These are phyloP conservation scores for Takifugu rubripes DNA, from an alignment of 2,797 vertebrate genomes.

Conservation along the genomic window DNA sequence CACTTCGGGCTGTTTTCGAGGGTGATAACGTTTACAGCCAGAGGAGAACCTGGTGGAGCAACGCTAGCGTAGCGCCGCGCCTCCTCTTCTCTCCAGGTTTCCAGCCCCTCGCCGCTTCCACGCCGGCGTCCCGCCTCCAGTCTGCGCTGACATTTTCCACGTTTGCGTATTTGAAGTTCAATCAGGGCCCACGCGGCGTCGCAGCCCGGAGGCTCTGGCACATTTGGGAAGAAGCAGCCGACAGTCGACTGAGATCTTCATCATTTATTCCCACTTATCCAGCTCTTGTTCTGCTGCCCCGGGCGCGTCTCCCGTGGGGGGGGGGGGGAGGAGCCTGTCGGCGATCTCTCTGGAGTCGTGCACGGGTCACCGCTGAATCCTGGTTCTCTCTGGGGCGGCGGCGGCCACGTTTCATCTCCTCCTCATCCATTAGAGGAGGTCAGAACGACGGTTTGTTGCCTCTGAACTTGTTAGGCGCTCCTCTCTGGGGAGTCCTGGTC, in stretches of 20 bases:
- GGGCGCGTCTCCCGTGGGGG: constrained; percentile 38
- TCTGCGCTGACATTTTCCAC: background rate
- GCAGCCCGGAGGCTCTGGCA: constrained; percentile 1
- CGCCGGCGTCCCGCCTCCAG: too few relatives aligned
- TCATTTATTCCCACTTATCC: constrained; percentile 50
- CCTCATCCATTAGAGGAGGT: constrained; percentile 45
- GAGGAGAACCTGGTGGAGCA: constrained; percentile 5
- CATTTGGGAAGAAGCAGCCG: constrained; percentile 30
- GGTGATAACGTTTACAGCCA: background rate
- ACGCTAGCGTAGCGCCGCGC: too few relatives aligned
- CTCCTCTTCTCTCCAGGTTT: too few relatives aligned
- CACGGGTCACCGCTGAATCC: constrained; percentile 65
- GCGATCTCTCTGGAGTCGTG: constrained; percentile 39
- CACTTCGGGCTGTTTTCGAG: too few relatives aligned
- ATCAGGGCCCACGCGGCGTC: too few relatives aligned
- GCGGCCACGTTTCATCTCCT: constrained; percentile 34
- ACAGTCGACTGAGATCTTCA: constrained; percentile 33
- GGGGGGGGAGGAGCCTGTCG: constrained; percentile 24
- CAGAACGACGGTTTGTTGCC: constrained; percentile 5
- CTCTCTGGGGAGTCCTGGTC: too few relatives aligned
- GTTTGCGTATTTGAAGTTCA: too few relatives aligned
- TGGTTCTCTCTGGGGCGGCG: constrained; percentile 47
- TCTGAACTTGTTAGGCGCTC: too few relatives aligned
- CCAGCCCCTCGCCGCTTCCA: too few relatives aligned
- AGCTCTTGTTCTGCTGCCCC: constrained; percentile 50